These are phyloP conservation scores for Oenanthe melanoleuca DNA, from an alignment of 2,113 vertebrate species.

Conservation along the genomic window DNA sequence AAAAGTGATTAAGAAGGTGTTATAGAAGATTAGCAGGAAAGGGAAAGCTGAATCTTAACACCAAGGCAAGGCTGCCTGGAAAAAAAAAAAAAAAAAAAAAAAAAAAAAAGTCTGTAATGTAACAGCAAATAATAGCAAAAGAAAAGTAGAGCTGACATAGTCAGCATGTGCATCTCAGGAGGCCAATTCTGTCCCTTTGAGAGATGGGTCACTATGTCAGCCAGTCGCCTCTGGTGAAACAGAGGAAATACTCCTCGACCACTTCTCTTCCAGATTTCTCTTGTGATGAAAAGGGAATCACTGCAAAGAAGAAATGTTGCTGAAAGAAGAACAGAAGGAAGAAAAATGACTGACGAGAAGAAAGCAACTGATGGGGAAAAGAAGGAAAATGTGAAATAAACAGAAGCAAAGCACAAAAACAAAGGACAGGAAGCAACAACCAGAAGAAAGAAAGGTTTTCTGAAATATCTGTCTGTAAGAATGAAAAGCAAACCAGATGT, in stretches of 20 bases:
- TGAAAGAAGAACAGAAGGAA: conserved; percentile 1
- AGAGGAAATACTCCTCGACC: neutral
- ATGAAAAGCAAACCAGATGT: neutral
- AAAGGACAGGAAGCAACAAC: neutral
- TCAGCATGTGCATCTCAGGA: neutral
- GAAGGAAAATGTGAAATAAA: neutral
- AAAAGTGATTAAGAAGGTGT: neutral
- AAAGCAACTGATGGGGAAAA: neutral
- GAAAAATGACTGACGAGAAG: neutral
- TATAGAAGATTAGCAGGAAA: neutral
- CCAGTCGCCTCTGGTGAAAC: neutral
- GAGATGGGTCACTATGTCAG: neutral
- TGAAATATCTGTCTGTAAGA: neutral
- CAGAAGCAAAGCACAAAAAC: neutral
- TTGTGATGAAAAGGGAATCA: neutral
- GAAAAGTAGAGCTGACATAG: neutral
- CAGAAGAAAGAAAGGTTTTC: neutral
- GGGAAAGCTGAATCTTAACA: neutral
- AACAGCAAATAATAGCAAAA: neutral
- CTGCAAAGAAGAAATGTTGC: neutral
- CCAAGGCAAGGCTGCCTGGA: neutral
- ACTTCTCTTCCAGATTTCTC: conserved; percentile 24
- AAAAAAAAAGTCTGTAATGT: neutral
- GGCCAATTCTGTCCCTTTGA: neutral
- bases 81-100: neutral